Evolutionary conservation across 1,140 invertebrate genomes (phyloP), one percentile per base, ranked within the genome.

Genomic region (Fopius arisanus): DNA sequence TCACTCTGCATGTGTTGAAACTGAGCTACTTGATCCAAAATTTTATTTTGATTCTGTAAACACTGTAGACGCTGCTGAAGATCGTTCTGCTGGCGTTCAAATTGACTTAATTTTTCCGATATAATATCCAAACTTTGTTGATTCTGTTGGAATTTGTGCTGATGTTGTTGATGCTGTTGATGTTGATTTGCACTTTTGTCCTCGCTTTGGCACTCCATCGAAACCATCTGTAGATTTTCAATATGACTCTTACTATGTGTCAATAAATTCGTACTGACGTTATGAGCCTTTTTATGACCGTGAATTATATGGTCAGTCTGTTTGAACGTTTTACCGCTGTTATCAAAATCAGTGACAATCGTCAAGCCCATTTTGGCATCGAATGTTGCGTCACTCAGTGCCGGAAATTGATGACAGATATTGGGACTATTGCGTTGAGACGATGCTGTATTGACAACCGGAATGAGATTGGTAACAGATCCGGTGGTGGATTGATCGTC

Each of bases 301-400:
- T 88, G 87, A 31, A 88, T 88, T 33, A 88, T 87, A 37, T 88
- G 86, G 72, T 88, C 86, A 0, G 82, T 77, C 19, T 87, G 84
- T 9, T 87, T 85, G 7, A 79, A 63, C 0, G 84, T 79, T 66
- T 87, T 87, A 5, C 48, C 48, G n/a, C 23, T 73, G 1, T 86
- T 86, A 4, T 78, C 82, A 31, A 87, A 86, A 67, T 88, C 86
- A 0, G 85, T 84, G 1, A 84, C 80, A 2, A 87, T 80, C 0
- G 82, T 85, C 29, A 88, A 65, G 0, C 82, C 73, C 0, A 78
- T 80, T 41, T 88, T 88, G 0, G 83, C 68, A 19, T 88, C 86
- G 0, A 87, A 66, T 40, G 87, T 87, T 0, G 84, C 82, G 33
- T 88, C 86, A 62, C 82, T 87, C 0, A 83, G 78, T 4, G 82